These are phyloP conservation scores for Bombus picipes DNA, from an alignment of 1,140 invertebrate species.

Conservation along the genomic window DNA sequence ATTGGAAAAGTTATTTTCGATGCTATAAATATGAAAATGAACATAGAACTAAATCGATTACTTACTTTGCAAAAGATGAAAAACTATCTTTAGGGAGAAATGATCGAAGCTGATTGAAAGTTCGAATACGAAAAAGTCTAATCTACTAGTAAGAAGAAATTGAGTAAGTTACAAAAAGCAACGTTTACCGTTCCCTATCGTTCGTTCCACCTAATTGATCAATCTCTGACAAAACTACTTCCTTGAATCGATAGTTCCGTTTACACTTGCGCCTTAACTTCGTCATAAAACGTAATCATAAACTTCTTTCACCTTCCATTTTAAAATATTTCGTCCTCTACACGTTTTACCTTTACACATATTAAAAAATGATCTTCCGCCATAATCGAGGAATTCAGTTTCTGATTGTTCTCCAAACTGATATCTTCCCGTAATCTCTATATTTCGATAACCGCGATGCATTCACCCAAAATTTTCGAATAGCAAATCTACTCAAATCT, in stretches of 20 bases:
- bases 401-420: neutral
- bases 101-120: neutral
- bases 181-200: neutral
- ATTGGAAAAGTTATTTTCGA: too few species aligned
- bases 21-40: too few species aligned
- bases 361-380: too few species aligned
- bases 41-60: too few species aligned
- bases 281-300: neutral
- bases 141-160: neutral
- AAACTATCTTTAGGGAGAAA: neutral
- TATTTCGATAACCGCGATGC: too few species aligned
- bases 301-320: neutral
- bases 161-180: neutral
- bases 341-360: neutral
- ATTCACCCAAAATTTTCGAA: too few species aligned
- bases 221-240: neutral
- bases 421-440: too few species aligned
- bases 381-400: neutral
- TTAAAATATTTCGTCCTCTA: neutral
- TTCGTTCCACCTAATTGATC: slow-evolving; percentile 4
- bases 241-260: neutral
- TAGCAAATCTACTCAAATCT: too few species aligned
- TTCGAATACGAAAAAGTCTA: neutral
- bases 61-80: neutral
- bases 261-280: neutral